A percentile compares a stretch with the other conserved stretches of the same genome.
These are phyloP conservation scores for Drosophila leontia DNA, from an alignment of 1,140 invertebrate species.

Conservation along the genomic window DNA sequence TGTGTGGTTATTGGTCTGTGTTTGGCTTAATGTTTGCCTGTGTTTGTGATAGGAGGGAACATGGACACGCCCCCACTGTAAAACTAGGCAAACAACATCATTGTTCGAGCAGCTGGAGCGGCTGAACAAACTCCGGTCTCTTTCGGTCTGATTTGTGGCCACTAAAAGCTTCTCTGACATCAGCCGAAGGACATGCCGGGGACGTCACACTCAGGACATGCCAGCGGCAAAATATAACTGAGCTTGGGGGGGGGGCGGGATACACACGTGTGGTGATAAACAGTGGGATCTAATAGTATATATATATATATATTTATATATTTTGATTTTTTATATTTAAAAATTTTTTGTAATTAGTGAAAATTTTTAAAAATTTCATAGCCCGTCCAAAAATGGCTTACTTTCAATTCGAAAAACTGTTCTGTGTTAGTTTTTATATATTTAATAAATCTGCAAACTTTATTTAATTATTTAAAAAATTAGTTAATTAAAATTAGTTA, in stretches of 20 bases:
- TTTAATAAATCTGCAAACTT: too few species aligned
- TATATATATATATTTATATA: too few species aligned
- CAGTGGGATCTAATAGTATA: slow-evolving; percentile 31
- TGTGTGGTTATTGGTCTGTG: slow-evolving; percentile 14
- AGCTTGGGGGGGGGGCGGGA: slow-evolving; percentile 4
- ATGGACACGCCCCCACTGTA: slow-evolving; percentile 5
- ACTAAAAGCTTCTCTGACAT: slow-evolving; percentile 77
- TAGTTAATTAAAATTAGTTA: too few species aligned
- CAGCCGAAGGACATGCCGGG: slow-evolving; percentile 57
- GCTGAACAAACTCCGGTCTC: slow-evolving; percentile 27
- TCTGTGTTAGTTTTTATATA: too few species aligned
- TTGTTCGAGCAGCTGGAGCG: slow-evolving; percentile 42
- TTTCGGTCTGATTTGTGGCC: slow-evolving; percentile 72
- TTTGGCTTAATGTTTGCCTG: not conserved
- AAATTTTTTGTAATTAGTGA: too few species aligned
- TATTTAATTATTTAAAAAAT: too few species aligned
- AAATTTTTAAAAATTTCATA: too few species aligned
- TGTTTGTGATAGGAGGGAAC: not conserved
- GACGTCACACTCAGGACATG: slow-evolving; percentile 35
- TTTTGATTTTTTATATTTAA: too few species aligned
- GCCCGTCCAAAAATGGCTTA: too few species aligned
- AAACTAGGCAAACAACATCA: slow-evolving; percentile 48
- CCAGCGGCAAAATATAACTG: slow-evolving; percentile 51
- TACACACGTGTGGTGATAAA: slow-evolving; percentile 60
- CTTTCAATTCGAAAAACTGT: too few species aligned